Evolutionary conservation across 1,140 invertebrate species (phyloP).

Genomic region (Delia radicum): DNA sequence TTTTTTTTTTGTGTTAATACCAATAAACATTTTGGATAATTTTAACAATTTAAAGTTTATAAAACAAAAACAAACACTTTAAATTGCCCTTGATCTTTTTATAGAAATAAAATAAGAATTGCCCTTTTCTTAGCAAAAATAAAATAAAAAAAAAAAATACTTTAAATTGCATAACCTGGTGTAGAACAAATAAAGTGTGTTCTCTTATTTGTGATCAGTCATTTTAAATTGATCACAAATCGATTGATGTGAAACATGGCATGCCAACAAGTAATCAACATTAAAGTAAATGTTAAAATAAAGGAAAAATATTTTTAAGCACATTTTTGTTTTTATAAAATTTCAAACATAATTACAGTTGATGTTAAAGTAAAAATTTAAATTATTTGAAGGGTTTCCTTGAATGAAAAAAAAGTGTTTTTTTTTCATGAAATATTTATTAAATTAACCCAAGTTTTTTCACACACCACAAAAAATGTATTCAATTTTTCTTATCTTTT

Average conservation of each 20-base stretch:
- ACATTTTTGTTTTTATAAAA: background rate
- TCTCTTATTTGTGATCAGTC: background rate
- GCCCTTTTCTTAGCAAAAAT: background rate
- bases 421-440: background rate
- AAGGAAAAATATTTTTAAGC: background rate
- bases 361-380: background rate
- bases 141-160: background rate
- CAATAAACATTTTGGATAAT: background rate
- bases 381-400: background rate
- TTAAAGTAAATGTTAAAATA: background rate
- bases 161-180: no score
- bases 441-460: background rate
- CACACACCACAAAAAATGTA: background rate
- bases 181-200: background rate
- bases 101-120: background rate
- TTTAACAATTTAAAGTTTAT: background rate
- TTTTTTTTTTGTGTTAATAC: background rate
- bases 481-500: background rate
- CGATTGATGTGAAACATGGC: background rate
- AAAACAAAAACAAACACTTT: background rate
- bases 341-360: background rate
- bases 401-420: background rate
- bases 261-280: background rate
- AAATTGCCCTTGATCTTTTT: background rate
- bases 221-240: background rate